phyloP scores from a whole-genome alignment of 2,113 vertebrate genomes.

The Brachionichthys hirsutus region DNA sequence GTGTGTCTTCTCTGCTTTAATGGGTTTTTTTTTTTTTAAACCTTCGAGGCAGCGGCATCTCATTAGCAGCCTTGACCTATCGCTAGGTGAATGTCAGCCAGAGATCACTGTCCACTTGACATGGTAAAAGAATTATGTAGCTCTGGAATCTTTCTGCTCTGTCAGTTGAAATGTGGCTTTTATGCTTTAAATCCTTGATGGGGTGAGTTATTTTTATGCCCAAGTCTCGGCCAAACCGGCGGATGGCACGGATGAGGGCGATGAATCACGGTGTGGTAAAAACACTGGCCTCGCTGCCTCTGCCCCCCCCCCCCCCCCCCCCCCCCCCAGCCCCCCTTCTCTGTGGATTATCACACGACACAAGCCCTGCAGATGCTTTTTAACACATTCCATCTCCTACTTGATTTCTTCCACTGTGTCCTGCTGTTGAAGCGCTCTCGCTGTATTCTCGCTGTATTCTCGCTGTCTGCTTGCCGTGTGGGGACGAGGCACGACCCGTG shows the following conservation, averaged over 20 bases:
- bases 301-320: background rate
- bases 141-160: background rate
- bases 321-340: constrained; percentile 1
- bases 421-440: constrained; percentile 5
- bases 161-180: constrained; percentile 2
- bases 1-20: constrained; percentile 22
- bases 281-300: background rate
- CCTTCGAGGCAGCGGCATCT: constrained; percentile 19
- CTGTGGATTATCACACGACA: constrained; percentile 12
- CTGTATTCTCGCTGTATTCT: constrained; percentile 12
- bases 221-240: background rate
- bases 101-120: constrained; percentile 24
- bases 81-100: constrained; percentile 15
- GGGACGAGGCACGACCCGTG: constrained; percentile 2
- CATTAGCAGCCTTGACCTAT: constrained; percentile 63
- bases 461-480: constrained; percentile 13
- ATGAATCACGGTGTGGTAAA: constrained; percentile 21
- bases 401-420: constrained; percentile 29
- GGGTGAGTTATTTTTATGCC: constrained; percentile 8
- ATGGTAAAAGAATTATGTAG: background rate
- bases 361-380: constrained; percentile 11
- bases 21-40: background rate
- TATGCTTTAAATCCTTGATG: constrained; percentile 6
- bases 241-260: constrained; percentile 1
- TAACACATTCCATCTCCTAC: constrained; percentile 16